These are phyloP conservation scores for Xenopus laevis DNA, from an alignment of 2,113 vertebrate species.

Conservation along the genomic window DNA sequence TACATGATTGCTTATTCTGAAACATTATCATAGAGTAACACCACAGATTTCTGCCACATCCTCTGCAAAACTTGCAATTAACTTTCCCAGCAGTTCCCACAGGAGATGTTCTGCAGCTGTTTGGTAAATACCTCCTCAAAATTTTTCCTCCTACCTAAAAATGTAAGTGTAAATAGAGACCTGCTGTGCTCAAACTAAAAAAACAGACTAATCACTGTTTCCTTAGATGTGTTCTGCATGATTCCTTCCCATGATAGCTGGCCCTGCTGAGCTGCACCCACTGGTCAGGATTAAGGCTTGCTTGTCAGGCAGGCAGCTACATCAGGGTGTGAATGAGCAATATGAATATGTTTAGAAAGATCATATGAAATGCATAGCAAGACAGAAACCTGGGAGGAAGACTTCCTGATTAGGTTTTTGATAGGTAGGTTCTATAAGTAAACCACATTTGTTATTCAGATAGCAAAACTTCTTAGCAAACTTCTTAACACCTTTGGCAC, in stretches of 20 bases:
- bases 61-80: slow-evolving; percentile 34
- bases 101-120: slow-evolving; percentile 34
- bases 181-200: slow-evolving; percentile 44
- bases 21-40: neutral
- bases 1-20: too few species aligned
- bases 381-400: neutral
- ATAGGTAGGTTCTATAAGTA: neutral
- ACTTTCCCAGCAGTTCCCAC: slow-evolving; percentile 34
- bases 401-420: neutral
- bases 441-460: slow-evolving; percentile 3
- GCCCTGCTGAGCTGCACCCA: slow-evolving; percentile 34
- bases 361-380: slow-evolving; percentile 11
- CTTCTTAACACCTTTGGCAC: slow-evolving; percentile 5
- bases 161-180: slow-evolving; percentile 29
- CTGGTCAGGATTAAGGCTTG: slow-evolving; percentile 41
- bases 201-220: slow-evolving; percentile 51
- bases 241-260: slow-evolving; percentile 46
- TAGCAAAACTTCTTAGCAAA: neutral
- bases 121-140: slow-evolving; percentile 37
- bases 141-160: slow-evolving; percentile 38
- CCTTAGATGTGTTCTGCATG: slow-evolving; percentile 54
- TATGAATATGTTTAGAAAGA: slow-evolving; percentile 3
- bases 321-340: slow-evolving; percentile 22
- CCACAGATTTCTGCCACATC: slow-evolving; percentile 7
- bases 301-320: slow-evolving; percentile 20